Base-by-base conservation (phyloP, 2,888 invertebrate genomes). In the Sinohyriopsis cumingii region DNA sequence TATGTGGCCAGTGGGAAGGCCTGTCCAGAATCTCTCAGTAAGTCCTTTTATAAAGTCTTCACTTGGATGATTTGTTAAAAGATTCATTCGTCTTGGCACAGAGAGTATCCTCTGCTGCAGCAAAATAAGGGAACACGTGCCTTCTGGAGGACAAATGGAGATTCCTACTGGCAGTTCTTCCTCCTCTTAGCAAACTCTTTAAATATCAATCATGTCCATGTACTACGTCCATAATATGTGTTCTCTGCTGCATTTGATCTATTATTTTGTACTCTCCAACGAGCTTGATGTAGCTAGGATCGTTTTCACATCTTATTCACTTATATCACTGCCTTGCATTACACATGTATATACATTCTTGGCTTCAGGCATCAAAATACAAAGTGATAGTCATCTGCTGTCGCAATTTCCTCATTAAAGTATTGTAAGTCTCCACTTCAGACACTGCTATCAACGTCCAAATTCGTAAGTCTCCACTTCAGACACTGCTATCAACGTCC, bases 81-180 rank as follows among this genome's bases (percentile, higher is more conserved):
- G 72, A n/a, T 22, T 68, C 55, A 19, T 55, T 55, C 22, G 71
- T 75, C 65, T 78, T 75, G 15, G 71, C 55, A 54, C 72, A 73
- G 4, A 54, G 33, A 67, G 56, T 69, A 62, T 78, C 72, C 4
- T 73, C 69, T 55, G 72, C 24, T 28, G 73, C 78, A 54, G 68
- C 72, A 59, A 76, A 57, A 62, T 59, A 70, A 18, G 68, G 74
- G 15, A 72, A 67, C 72, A 74, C 70, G 33, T n/a, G 3, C 22
- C 12, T 19, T 5, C 15, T 18, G 28, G 53, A 54, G 5, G 53
- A 5, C 22, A 54, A 55, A 12, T 64, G 9, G 15, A 56, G 56
- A 28, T 28, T 12, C 33, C 56, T 33, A 20, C 19, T 59, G 28
- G 45, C 69, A 33, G 65, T 74, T 53, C 77, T 55, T 55, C 74